These are phyloP conservation scores for Streblospio benedicti DNA, from an alignment of 1,140 invertebrate genomes.

Conservation along the genomic window DNA sequence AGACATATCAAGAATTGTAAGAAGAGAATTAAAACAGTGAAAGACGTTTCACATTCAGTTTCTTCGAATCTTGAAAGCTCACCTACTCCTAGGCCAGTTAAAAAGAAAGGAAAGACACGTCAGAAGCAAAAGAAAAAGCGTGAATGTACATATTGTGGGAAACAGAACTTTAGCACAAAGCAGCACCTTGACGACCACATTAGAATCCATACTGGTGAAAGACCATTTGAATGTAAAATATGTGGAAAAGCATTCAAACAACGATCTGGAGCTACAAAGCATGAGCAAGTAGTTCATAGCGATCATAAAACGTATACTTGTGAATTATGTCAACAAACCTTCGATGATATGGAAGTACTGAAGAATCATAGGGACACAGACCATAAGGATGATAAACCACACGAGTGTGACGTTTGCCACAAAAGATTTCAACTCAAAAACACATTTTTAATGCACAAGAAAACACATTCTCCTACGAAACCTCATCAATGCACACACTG, in stretches of 20 bases:
- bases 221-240: not conserved
- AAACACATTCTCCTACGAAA: constrained; percentile 22
- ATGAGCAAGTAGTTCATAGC: not conserved
- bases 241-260: not conserved
- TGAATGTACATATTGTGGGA: no score
- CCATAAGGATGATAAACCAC: not conserved
- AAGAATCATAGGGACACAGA: no score
- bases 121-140: no score
- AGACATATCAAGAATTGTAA: no score
- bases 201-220: not conserved
- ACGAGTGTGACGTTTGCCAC: not conserved
- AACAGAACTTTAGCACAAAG: no score
- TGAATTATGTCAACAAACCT: not conserved
- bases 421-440: constrained; percentile 10
- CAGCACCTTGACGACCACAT: no score
- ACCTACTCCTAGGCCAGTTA: no score
- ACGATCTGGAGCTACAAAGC: not conserved
- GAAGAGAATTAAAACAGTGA: no score
- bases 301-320: not conserved
- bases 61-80: no score
- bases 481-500: constrained; percentile 25
- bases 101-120: no score
- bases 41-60: no score
- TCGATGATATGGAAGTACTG: not conserved
- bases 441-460: constrained; percentile 17